Base-by-base conservation (phyloP, 2,797 vertebrate species). In the Synaphobranchus kaupii region DNA sequence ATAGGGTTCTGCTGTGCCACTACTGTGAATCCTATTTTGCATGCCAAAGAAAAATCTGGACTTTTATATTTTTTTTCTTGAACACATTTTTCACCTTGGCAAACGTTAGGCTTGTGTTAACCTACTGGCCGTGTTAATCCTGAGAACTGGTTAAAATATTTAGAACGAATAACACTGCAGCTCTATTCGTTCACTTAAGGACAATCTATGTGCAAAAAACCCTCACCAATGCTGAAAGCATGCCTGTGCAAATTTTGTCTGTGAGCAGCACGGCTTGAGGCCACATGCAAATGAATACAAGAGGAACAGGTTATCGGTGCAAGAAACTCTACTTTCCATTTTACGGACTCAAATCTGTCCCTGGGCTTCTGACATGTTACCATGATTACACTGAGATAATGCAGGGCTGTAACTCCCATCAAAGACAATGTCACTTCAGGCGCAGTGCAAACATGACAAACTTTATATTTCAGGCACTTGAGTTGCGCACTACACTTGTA, bases 401-500 rank as follows among this genome's bases (percentile, higher is more conserved):
- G 13, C 12, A 15, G 13, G n/a, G 20, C n/a, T 68, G 39, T 22
- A 4, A 78, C 73, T 44, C 15, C 4, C 17, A 78, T 34, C 68
- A 71, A 10, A 71, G 9, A 34, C n/a, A 60, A 54, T 5, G 58
- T 22, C 15, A 15, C n/a, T 25, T 10, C 68, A 78, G 73, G 34
- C 31, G 13, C 68, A 34, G 28, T 31, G 28, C 3, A 78, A 47
- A 78, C 15, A 13, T 34, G 13, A 34, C 73, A 34, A 31, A 15
- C 31, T 39, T 34, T 7, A 58, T 15, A 20, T 17, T 15, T 4
- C 56, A 58, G 39, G 1, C 39, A 39, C 39, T 39, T 76, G 73
- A 66, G 66, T 84, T 73, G 34, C 25, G 78, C 86, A 9, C 83
- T 88, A 34, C 85, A 84, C 71, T 56, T 84, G 47, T 50, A 52